A percentile compares a stretch with the other conserved stretches of the same genome.
Evolutionary conservation across 2,888 invertebrate genomes (phyloP).

Genomic region (Hyposoter didymator): DNA sequence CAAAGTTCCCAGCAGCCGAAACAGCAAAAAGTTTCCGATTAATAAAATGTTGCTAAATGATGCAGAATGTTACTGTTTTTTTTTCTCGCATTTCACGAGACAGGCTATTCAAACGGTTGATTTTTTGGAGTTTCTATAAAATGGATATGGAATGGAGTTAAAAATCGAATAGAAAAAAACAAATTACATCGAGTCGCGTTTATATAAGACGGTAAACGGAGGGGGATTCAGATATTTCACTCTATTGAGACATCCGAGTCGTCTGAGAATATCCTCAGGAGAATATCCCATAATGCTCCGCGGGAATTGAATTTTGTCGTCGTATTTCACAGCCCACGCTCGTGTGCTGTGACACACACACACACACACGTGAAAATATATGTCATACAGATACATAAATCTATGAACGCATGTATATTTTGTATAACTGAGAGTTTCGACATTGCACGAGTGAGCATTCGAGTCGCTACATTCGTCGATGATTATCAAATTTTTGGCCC

Average conservation of each 20-base stretch:
- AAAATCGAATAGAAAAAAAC: background rate
- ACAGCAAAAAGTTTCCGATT: background rate
- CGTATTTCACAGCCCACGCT: constrained; percentile 47
- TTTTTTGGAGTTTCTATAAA: background rate
- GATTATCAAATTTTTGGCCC: constrained; percentile 47
- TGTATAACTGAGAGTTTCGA: constrained; percentile 3
- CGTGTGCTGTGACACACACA: constrained; percentile 13
- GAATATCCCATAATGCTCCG: constrained; percentile 59
- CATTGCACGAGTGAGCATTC: constrained; percentile 45
- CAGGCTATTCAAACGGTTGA: background rate
- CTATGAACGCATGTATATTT: background rate
- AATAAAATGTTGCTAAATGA: background rate
- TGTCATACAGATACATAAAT: background rate
- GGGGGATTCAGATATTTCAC: constrained; percentile 47
- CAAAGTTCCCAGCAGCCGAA: too few relatives aligned
- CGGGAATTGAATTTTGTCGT: constrained; percentile 54
- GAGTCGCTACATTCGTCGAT: constrained; percentile 29
- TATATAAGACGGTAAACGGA: constrained; percentile 12
- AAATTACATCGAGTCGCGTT: background rate
- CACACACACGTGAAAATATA: constrained; percentile 18
- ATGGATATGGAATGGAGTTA: background rate
- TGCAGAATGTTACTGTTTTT: background rate
- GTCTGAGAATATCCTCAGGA: constrained; percentile 52
- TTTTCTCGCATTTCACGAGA: background rate
- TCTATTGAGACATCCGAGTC: constrained; percentile 51